Evolutionary conservation across 2,113 vertebrate species (phyloP), one percentile per base, ranked within the genome.

Genomic region (Serranochromis macrocephalus): DNA sequence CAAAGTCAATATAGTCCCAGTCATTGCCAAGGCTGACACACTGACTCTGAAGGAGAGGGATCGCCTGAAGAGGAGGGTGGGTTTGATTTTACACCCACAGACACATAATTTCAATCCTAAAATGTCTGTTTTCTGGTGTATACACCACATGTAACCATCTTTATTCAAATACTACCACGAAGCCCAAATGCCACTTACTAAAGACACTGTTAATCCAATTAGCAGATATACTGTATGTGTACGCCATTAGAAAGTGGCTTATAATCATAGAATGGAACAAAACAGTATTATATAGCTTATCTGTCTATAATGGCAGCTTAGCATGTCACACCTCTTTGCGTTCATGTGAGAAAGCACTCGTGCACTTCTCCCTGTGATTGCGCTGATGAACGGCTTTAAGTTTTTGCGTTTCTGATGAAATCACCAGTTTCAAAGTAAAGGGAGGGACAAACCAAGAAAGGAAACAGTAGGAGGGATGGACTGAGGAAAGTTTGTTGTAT

Each of bases 1-100:
- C 83, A 98, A 98, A 96, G 97, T 98, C 88, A 98, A 98, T 94
- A 98, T 98, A 21, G 97, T 98, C 12, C 97, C 98, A 19, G 98
- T 98, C 92, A 98, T 98, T 73, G 97, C 97, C 57, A 98, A 98
- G 95, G 98, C 97, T 4, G 97, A 97, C 89, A 97, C 97, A 0
- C 95, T 98, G 94, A 98, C 97, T 0, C 94, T 98, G 90, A 97
- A 94, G 92, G 98, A 98, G 93, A 95, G 98, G 47, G 97, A 98
- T 40, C 96, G 97, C 36, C 97, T 98, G 93, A 98, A 98, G 95
- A 97, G 96, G 86, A 96, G 98, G 96, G 97, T 97, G 63, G 85
- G 96, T 89, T 80, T 82, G 3, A 80, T 75, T 68, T 9, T n/a
- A 66, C 71, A 78, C 9, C 21, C 61, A 79, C 31, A 21, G 33